Conservation (phyloP, 2,113 vertebrate genomes). For the Telmatochromis brachygnathus region DNA sequence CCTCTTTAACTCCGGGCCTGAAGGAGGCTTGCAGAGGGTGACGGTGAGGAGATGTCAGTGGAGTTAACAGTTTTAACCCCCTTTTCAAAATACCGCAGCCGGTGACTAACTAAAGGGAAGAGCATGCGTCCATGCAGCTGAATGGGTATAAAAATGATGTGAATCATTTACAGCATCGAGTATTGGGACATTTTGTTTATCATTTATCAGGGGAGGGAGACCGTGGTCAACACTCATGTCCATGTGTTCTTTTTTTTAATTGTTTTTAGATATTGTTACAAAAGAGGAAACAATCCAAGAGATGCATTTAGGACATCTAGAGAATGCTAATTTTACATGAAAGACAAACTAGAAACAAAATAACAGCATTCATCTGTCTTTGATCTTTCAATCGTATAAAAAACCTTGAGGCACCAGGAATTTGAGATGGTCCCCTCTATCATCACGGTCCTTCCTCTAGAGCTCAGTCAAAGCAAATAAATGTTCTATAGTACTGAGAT, state of each 20-base stretch:
- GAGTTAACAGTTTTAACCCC: slow-evolving; percentile 36
- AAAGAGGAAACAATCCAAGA: not conserved
- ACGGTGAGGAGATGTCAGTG: slow-evolving; percentile 28
- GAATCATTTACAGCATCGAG: not conserved
- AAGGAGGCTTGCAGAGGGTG: slow-evolving; percentile 6
- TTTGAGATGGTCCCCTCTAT: not conserved
- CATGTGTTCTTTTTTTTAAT: not conserved
- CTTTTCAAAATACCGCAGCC: not conserved
- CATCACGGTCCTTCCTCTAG: not conserved
- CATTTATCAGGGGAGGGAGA: not conserved
- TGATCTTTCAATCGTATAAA: not conserved
- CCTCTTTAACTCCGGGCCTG: slow-evolving; percentile 23
- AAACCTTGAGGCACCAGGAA: not conserved
- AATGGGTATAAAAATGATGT: not conserved
- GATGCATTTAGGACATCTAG: not conserved
- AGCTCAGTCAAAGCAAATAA: not conserved
- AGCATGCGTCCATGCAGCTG: not conserved
- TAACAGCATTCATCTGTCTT: not conserved
- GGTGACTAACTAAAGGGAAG: not conserved
- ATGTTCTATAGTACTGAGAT: not conserved
- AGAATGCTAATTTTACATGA: not conserved
- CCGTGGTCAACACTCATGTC: not conserved
- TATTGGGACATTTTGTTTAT: not conserved
- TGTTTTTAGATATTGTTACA: not conserved
- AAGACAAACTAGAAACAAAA: not conserved